Base-by-base conservation (phyloP, 2,113 vertebrate genomes). In the Eurypyga helias region DNA sequence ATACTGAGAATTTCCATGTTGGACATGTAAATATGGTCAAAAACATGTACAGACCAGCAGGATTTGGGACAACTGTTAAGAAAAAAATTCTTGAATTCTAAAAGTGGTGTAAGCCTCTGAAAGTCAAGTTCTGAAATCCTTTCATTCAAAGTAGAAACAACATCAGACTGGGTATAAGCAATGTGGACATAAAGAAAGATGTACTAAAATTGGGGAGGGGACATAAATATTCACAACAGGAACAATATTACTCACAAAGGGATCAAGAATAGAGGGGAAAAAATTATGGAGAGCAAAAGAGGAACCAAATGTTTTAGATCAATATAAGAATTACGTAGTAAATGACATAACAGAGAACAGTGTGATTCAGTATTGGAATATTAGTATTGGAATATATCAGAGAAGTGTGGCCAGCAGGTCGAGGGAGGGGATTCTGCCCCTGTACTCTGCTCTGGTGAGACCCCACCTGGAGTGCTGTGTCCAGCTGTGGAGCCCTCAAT, bases 221-320 rank as follows among this genome's bases (percentile, higher is more conserved):
- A 51, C 13, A 25, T 9, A 69, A 29, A 17, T 77, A 70, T 49
- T 81, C 13, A 15, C 43, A 38, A 5, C 26, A 69, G 11, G n/a
- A n/a, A n/a, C n/a, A n/a, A n/a, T n/a, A n/a, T n/a, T n/a, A n/a
- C n/a, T n/a, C n/a, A n/a, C n/a, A n/a, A n/a, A n/a, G n/a, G n/a
- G 31, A 61, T 43, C 45, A 77, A 83, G 49, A 76, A 65, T 7
- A 60, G 13, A 41, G 6, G 4, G 18, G 10, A 49, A 66, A 87
- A 84, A 54, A 1, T 1, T 2, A 25, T 21, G 25, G 3, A 91
- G 2, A 5, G 6, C 1, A 2, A 62, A 83, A 85, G 29, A 43
- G 6, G 5, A 77, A 36, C 5, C 4, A 25, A n/a, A 78, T 8
- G 2, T 23, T 94, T 87, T 75, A 34, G 33, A 67, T 66, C 10